Evolutionary conservation across 2,797 vertebrate species (phyloP).

Genomic region (Anabacerthia variegaticeps): DNA sequence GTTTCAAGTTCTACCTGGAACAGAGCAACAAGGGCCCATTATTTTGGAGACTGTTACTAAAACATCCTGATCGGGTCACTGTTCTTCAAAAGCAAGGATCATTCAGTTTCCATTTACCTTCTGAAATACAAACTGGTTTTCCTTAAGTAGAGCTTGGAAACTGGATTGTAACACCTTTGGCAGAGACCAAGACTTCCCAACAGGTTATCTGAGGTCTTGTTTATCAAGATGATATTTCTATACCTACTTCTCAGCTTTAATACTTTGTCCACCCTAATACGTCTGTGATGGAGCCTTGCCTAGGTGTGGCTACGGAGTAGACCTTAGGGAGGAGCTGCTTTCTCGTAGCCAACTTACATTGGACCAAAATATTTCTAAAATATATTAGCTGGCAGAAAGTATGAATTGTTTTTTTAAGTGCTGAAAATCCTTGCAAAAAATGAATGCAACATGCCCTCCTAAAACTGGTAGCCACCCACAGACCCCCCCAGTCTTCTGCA

Average conservation of each 20-base stretch:
- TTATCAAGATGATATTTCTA: background rate
- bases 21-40: background rate
- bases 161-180: background rate
- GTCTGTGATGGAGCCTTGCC: background rate
- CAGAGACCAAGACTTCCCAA: background rate
- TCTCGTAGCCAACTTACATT: fast-evolving
- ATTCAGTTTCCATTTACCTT: background rate
- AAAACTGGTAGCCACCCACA: background rate
- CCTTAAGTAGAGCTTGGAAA: background rate
- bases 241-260: background rate
- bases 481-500: background rate
- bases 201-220: background rate
- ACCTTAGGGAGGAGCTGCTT: background rate
- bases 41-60: background rate
- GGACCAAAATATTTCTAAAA: background rate
- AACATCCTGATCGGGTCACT: background rate
- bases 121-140: background rate
- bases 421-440: background rate
- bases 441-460: background rate
- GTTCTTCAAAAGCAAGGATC: background rate
- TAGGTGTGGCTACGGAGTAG: background rate
- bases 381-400: background rate
- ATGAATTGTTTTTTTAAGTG: background rate
- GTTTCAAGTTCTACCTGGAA: background rate
- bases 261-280: background rate